Base-by-base conservation (phyloP, 1,140 invertebrate species). In the Parasteatoda tepidariorum region DNA sequence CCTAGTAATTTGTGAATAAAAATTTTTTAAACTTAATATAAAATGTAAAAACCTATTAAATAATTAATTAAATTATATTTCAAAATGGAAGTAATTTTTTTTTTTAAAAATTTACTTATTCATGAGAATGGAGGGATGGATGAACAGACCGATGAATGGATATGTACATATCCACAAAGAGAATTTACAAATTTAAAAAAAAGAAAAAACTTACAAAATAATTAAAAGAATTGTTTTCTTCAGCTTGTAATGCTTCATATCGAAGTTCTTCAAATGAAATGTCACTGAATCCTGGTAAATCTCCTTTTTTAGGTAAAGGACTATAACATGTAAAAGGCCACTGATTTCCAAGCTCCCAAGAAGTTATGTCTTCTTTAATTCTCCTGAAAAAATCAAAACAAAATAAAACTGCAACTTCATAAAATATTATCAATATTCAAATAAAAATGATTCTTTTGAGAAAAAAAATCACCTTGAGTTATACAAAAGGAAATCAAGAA, bases 301-400 rank as follows among this genome's bases (percentile, higher is more conserved):
- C 57, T 6, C 26, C 13, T 71, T 30, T 71, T 13, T 48, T 30
- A 7, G 24, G 54, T 41, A 30, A 5, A 5, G 67, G 78, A 48
- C 6, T 61, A 62, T 82, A 82, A 31, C 78, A 70, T 0, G 48
- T 41, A 71, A 82, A 70, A 31, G 66, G 78, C 78, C 78, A 82
- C 30, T 59, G 54, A 24, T 33, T 30, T 41, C 78, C 78, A 11
- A 31, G 2, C 62, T 82, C 78, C 78, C 78, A 82, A 11, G 55
- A 22, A 18, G 11, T 34, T 6, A 55, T 41, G 41, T 82, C 78
- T 13, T 82, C 67, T 71, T 71, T 82, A 15, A 82, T 31, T 3
- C 70, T 26, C 41, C 78, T 82, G 26, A 30, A 57, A 57, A 41
- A 2, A 75, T 30, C 34, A 26, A 11, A 61, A 15, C 6, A 33